phyloP scores from a whole-genome alignment of 2,113 vertebrate genomes.

The Rhinichthys klamathensis region DNA sequence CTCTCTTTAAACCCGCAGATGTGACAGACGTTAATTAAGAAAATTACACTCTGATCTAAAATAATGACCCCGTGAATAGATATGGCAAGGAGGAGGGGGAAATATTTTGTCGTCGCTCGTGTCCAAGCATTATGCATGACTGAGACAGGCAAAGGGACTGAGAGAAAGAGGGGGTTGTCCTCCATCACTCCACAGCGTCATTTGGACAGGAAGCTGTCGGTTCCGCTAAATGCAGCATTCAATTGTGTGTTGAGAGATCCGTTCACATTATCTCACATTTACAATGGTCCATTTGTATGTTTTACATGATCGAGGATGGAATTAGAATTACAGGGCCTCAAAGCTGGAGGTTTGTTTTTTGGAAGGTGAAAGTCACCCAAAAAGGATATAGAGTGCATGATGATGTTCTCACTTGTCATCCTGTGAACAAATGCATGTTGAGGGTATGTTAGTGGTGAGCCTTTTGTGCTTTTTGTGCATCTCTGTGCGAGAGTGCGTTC shows the following conservation, averaged over 20 bases:
- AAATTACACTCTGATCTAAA: conserved; percentile 26
- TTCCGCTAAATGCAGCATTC: conserved; percentile 64
- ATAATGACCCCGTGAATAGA: conserved; percentile 35
- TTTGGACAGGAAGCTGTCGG: conserved; percentile 54
- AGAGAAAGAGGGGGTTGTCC: conserved; percentile 14
- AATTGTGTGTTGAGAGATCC: conserved; percentile 48
- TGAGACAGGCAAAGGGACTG: conserved; percentile 31
- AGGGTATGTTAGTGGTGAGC: not conserved
- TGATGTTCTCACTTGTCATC: not conserved
- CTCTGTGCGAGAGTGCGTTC: not conserved
- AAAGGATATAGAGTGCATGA: not conserved
- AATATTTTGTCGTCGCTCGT: not conserved
- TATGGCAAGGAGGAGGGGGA: not conserved
- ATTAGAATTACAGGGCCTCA: conserved; percentile 13
- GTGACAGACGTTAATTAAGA: conserved; percentile 20
- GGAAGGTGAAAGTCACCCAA: conserved; percentile 47
- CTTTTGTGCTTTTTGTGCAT: not conserved
- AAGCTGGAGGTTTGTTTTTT: not conserved
- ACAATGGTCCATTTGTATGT: conserved; percentile 62
- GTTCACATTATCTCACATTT: conserved; percentile 42
- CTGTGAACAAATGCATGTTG: not conserved
- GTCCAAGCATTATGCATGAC: conserved; percentile 1
- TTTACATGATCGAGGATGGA: conserved; percentile 48
- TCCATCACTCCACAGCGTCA: conserved; percentile 35
- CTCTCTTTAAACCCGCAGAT: conserved; percentile 20